phyloP scores from a whole-genome alignment of 1,140 invertebrate species.

The Zeugodacus cucurbitae region DNA sequence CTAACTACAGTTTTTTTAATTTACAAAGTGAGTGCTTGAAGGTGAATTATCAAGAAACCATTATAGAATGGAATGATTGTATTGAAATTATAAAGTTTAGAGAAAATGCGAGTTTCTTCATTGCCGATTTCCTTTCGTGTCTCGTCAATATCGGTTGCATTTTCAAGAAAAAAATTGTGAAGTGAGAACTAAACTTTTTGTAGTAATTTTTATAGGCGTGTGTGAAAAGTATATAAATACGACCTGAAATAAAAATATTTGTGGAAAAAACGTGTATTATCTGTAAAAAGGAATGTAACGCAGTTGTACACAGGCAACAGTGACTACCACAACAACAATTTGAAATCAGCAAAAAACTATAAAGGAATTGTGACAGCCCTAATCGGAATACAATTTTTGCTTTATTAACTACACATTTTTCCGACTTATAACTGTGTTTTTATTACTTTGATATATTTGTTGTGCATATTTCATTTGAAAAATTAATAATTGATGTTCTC shows the following conservation, averaged over 20 bases:
- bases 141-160: neutral
- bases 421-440: too few relatives aligned
- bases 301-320: neutral
- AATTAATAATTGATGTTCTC: constrained; percentile 59
- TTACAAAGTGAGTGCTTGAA: neutral
- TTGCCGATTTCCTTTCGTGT: constrained; percentile 14
- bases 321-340: neutral
- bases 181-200: constrained; percentile 5
- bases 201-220: neutral
- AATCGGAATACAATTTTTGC: neutral
- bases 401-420: too few relatives aligned
- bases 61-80: neutral
- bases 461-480: constrained; percentile 4
- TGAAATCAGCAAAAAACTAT: neutral
- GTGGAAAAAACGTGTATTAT: neutral
- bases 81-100: neutral
- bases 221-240: neutral
- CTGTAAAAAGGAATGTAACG: neutral
- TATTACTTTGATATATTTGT: neutral
- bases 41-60: neutral
- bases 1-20: neutral
- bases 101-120: neutral
- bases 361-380: neutral
- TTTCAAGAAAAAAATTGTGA: neutral
- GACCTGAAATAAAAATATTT: constrained; percentile 5